Percentiles rank a stretch among this genome's conserved stretches.
Conservation (phyloP, 2,113 vertebrate genomes). For the Semnornis frantzii region DNA sequence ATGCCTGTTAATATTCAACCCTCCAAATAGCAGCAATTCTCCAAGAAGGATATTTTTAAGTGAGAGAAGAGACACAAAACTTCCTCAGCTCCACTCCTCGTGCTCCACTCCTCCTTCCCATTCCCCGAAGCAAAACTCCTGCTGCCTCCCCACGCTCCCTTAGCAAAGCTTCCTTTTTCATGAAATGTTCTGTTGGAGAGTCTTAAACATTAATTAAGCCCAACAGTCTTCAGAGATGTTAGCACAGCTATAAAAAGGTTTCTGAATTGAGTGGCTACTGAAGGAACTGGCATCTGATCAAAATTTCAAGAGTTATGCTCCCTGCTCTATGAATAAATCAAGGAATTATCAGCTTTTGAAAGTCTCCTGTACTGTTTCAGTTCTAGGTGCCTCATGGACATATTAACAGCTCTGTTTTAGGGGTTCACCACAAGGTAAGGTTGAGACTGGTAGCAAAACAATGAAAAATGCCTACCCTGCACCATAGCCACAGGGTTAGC, state of each 20-base stretch:
- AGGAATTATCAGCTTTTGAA: constrained; percentile 8
- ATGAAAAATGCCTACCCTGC: not conserved
- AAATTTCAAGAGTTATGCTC: constrained; percentile 51
- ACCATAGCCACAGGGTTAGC: not conserved
- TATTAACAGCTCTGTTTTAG: not conserved
- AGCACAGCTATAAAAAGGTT: constrained; percentile 58
- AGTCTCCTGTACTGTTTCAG: not conserved
- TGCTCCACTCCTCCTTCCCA: not conserved
- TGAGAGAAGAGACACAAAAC: not conserved
- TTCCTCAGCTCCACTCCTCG: not conserved
- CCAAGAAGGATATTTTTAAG: not conserved
- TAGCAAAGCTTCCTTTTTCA: not conserved
- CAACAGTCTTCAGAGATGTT: constrained; percentile 38
- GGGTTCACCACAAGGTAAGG: not conserved
- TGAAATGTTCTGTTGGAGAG: constrained; percentile 3
- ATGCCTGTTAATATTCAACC: not conserved
- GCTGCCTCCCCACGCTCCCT: not conserved
- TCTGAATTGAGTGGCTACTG: constrained; percentile 14
- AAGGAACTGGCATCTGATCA: constrained; percentile 66
- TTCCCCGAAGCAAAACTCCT: not conserved
- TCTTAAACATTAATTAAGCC: constrained; percentile 55
- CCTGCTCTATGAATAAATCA: constrained; percentile 57
- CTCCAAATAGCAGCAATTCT: not conserved
- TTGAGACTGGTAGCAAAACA: not conserved
- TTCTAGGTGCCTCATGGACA: not conserved